Evolutionary conservation across 2,113 vertebrate species (phyloP).

Genomic region (Furnarius figulus): DNA sequence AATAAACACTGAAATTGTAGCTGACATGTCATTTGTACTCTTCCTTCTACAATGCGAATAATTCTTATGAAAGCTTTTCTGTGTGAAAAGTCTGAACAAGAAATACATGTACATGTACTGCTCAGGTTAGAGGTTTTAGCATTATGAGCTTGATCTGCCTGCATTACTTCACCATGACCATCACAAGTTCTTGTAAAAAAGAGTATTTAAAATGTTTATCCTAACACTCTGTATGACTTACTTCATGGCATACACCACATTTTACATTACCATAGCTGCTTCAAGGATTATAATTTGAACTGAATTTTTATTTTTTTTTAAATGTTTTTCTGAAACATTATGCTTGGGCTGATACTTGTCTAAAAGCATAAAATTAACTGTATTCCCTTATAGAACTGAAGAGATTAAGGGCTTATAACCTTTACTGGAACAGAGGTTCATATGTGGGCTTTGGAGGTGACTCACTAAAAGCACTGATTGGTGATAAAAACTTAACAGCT

Average conservation of each 20-base stretch:
- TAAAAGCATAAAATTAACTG: not conserved
- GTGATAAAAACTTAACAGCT: not conserved
- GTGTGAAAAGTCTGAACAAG: not conserved
- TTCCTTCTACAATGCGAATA: not conserved
- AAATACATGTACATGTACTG: not conserved
- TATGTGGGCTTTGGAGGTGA: not conserved
- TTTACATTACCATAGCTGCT: not conserved
- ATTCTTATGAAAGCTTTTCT: not conserved
- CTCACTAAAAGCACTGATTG: not conserved
- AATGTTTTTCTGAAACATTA: not conserved
- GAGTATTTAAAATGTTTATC: not conserved
- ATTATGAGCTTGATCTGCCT: not conserved
- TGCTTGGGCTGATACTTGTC: not conserved
- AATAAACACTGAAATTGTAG: not conserved
- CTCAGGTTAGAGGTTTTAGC: not conserved
- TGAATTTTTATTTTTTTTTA: not conserved
- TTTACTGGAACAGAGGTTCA: not conserved
- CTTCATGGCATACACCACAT: not conserved
- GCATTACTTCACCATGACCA: not conserved
- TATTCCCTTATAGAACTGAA: not conserved
- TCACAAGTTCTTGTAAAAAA: not conserved
- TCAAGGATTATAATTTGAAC: not conserved
- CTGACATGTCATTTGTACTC: not conserved
- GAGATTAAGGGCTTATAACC: not conserved
- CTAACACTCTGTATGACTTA: not conserved